Evolutionary conservation across 1,140 invertebrate genomes (phyloP).

Genomic region (Aphaenogaster ashmeadi): DNA sequence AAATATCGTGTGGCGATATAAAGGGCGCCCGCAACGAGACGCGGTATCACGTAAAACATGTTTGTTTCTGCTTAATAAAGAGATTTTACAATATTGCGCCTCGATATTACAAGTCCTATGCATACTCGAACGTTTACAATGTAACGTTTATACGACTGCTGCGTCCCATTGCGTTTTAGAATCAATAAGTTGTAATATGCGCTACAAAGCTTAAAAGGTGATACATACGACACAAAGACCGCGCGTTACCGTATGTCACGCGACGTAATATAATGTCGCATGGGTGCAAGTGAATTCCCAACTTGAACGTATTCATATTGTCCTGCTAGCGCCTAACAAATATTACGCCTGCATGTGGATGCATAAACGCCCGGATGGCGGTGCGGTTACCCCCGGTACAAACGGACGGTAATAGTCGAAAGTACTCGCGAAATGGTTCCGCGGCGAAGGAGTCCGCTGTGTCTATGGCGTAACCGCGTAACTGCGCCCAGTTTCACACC

Average conservation of each 20-base stretch:
- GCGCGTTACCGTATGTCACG: background rate
- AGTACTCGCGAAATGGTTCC: slow-evolving; percentile 61
- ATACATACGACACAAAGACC: background rate
- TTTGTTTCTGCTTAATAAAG: background rate
- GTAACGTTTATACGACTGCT: background rate
- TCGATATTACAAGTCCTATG: background rate
- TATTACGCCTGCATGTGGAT: slow-evolving; percentile 37
- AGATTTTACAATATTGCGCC: background rate
- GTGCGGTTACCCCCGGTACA: slow-evolving; percentile 50
- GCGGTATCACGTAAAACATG: slow-evolving; percentile 57
- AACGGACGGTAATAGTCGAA: slow-evolving; percentile 59
- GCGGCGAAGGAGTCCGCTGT: slow-evolving; percentile 45
- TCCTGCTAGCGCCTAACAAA: slow-evolving; percentile 42
- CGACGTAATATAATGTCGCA: slow-evolving; percentile 4
- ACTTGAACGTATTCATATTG: slow-evolving; percentile 66
- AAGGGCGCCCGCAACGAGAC: slow-evolving; percentile 1
- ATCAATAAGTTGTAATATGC: slow-evolving; percentile 20
- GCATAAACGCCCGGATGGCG: slow-evolving; percentile 55
- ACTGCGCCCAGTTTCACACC: slow-evolving; percentile 41
- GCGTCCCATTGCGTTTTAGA: background rate
- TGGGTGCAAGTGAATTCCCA: slow-evolving; percentile 29
- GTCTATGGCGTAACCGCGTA: slow-evolving; percentile 49
- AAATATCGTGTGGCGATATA: slow-evolving; percentile 72
- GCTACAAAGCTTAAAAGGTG: background rate
- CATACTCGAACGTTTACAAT: background rate